Base-by-base conservation (phyloP, 2,888 invertebrate genomes). In the Brachylomia viminalis region DNA sequence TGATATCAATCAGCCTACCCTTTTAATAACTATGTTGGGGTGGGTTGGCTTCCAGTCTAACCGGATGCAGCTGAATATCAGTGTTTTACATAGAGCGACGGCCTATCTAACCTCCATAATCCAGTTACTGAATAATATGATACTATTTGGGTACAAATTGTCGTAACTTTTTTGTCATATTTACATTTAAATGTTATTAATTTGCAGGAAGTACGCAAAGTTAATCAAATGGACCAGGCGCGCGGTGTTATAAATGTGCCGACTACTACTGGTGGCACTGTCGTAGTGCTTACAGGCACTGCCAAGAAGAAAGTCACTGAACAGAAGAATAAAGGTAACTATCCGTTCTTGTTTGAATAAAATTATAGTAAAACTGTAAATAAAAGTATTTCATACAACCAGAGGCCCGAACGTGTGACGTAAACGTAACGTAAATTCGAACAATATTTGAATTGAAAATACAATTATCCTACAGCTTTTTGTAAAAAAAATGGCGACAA, bases 231-330 rank as follows among this genome's bases (percentile, higher is more conserved):
- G 77, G 98, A 98, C 86, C 97, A 97, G 85, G 97, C 97, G 66
- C 95, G 97, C 71, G 96, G 96, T 7, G 92, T 95, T 61, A 92
- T 95, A 72, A 95, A 95, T 79, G 95, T 96, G 30, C 96, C 97
- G 1, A 93, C 96, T 1, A 93, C 96, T 4, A 91, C 95, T 4
- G 96, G 96, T 5, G 93, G 93, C 11, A 95, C 92, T 17, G 97
- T 98, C 2, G 98, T 98, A 3, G 98, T 99, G 75, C 97, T 99
- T 5, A 98, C 98, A 0, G 98, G 98, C 11, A 98, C 98, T 10
- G 98, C 98, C 0, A 99, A 99, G 92, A 98, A 98, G 90, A 97
- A 97, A 83, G 97, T 97, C 52, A 97, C 97, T 45, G 98, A 98
- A 87, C 98, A 98, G 87, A 99, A 99, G 92, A 96, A 97, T 90